Evolutionary conservation across 2,113 vertebrate genomes (phyloP).

Genomic region (Lepisosteus oculatus): DNA sequence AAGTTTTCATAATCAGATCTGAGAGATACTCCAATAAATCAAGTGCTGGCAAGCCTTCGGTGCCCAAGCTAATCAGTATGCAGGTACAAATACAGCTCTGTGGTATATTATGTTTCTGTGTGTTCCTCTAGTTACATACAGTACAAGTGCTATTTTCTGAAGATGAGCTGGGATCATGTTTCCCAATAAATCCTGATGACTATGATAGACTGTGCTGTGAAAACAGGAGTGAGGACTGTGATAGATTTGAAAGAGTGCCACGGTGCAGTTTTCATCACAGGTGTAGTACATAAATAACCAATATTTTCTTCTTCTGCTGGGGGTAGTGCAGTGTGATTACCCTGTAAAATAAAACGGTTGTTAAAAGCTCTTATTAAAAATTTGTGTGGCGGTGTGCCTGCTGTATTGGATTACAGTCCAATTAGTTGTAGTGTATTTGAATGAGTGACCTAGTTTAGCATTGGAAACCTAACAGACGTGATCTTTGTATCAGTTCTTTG

Average conservation of each 20-base stretch:
- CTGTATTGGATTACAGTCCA: not conserved
- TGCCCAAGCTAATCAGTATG: not conserved
- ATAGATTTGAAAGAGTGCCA: no score
- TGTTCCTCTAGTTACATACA: constrained; percentile 9
- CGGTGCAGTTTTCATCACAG: no score
- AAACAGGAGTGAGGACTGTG: no score
- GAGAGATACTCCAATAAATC: not conserved
- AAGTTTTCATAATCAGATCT: not conserved
- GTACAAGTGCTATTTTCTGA: not conserved
- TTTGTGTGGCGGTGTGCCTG: not conserved
- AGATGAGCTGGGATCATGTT: not conserved
- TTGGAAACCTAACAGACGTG: not conserved
- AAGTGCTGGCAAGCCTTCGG: not conserved
- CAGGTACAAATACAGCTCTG: not conserved
- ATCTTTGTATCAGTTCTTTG: no score
- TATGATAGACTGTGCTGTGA: no score
- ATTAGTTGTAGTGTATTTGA: not conserved
- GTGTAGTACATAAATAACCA: no score
- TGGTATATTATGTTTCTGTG: not conserved
- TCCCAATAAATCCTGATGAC: no score
- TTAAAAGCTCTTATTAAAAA: constrained; percentile 10
- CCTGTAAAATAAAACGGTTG: not conserved
- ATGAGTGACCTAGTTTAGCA: not conserved
- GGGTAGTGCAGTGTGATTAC: not conserved
- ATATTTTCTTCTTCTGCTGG: no score